These are phyloP conservation scores for Ceratosolen solmsi DNA, from an alignment of 1,140 invertebrate genomes.

Conservation along the genomic window DNA sequence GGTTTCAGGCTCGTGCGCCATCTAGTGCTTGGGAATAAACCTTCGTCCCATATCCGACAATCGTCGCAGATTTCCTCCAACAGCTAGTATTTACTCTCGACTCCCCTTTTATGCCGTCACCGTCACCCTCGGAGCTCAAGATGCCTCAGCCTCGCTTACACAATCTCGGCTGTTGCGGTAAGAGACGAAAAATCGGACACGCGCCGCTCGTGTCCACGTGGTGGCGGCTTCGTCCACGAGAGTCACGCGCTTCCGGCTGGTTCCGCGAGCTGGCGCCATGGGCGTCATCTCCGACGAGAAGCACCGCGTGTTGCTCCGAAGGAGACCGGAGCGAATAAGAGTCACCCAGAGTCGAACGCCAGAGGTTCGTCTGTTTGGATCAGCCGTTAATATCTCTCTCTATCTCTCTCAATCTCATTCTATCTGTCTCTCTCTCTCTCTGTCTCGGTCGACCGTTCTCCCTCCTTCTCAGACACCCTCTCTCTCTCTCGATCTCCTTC, in stretches of 20 bases:
- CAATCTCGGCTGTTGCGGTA: not conserved
- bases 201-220: not conserved
- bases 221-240: not conserved
- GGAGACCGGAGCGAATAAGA: not conserved
- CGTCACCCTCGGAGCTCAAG: no score
- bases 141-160: not conserved
- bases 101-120: not conserved
- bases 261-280: not conserved
- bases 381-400: constrained; percentile 26
- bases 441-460: no score
- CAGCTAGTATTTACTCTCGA: not conserved
- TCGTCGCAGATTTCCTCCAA: no score
- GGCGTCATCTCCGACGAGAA: no score
- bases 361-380: constrained; percentile 64
- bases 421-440: constrained; percentile 5
- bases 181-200: not conserved
- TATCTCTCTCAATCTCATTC: not conserved
- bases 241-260: not conserved
- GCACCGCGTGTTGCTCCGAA: constrained; percentile 29
- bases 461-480: not conserved
- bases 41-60: not conserved
- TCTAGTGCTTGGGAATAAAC: not conserved
- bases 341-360: constrained; percentile 63
- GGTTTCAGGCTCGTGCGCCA: not conserved
- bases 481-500: not conserved